Conservation (phyloP, 2,113 vertebrate genomes). For the Antechinus stuartii region DNA sequence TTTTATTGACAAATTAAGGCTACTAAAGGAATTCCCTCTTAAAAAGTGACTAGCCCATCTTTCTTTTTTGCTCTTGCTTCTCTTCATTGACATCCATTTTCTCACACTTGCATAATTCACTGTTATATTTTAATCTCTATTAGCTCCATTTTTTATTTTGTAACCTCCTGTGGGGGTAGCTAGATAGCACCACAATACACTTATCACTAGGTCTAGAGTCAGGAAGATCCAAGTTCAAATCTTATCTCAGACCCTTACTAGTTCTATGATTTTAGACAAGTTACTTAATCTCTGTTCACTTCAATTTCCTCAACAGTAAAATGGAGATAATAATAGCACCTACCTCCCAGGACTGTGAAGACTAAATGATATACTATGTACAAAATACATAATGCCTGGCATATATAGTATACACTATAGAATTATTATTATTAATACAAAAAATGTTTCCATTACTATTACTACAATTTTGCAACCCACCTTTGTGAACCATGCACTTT, state of each 20-base stretch:
- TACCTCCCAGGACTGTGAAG: background rate
- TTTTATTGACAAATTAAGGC: background rate
- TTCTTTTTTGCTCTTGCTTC: background rate
- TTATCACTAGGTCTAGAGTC: background rate
- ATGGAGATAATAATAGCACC: background rate
- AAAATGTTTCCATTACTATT: background rate
- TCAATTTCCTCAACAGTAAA: background rate
- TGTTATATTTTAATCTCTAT: background rate
- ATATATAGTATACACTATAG: background rate
- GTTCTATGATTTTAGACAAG: background rate
- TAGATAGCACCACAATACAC: background rate
- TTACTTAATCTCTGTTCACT: too few species aligned
- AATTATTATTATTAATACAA: background rate
- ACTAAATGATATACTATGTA: background rate
- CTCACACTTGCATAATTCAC: background rate
- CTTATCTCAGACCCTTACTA: background rate
- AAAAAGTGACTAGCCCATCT: background rate
- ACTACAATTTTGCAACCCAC: background rate
- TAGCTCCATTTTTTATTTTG: background rate
- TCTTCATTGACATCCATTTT: background rate
- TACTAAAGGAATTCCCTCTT: background rate
- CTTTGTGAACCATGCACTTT: background rate
- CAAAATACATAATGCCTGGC: background rate
- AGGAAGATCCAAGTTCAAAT: background rate
- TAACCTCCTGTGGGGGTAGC: background rate